Evolutionary conservation across 2,797 vertebrate genomes (phyloP), one percentile per base, ranked within the genome.

Genomic region (Dendrocincla tyrannina): DNA sequence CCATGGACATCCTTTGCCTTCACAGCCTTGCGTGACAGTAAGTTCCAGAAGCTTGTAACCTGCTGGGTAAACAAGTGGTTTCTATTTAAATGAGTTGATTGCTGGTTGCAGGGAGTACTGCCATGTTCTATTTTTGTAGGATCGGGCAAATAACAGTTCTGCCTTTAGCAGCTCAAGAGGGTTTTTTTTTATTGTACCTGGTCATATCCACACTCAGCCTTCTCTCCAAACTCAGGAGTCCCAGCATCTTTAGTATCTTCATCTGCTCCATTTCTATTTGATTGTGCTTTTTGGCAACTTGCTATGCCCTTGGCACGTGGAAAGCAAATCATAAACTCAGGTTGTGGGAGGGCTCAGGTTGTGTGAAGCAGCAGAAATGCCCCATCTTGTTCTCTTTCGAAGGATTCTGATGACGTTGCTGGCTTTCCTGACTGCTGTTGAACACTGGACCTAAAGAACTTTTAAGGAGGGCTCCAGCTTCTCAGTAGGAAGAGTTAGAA

Each of bases 281-380:
- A 2, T 18, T 76, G 27, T 3, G 27, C 23, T 76, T 76, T 69
- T 39, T 12, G 30, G 28, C 13, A 76, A 10, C 15, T n/a, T 63
- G 24, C 17, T 25, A 10, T 55, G 35, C n/a, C 17, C 24, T 89
- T 55, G 7, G 35, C 35, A 8, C 15, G 6, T 16, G 59, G 46
- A 73, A 67, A 92, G 22, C 59, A 80, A 35, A 20, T 47, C 4
- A 20, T 13, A 66, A 8, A 10, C 17, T 63, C 0, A 55, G 56
- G 33, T 11, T 52, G 25, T 58, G 32, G 37, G 28, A 79, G 13
- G 0, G 0, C 39, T 76, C 7, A 27, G 55, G 11, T 16, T 76
- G 24, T 18, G 23, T 66, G 15, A 44, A 70, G n/a, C 28, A 35
- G 47, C n/a, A 55, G 50, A 66, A 87, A 59, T 66, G 23, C 8